Conservation (phyloP, 2,888 invertebrate genomes). For the Pomacea canaliculata region DNA sequence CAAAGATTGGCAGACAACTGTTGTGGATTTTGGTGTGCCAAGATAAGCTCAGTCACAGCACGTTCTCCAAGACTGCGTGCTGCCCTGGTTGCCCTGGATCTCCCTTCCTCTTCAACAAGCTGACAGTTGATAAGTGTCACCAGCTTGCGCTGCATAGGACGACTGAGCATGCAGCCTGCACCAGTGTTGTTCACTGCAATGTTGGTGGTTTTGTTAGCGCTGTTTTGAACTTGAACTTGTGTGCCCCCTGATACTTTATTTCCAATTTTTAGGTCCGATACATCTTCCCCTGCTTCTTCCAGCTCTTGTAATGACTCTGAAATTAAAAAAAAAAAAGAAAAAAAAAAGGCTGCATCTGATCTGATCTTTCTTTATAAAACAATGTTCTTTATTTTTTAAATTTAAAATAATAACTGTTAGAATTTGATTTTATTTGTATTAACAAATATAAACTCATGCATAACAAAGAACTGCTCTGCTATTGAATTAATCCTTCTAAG, state of each 20-base stretch:
- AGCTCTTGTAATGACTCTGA: slow-evolving; percentile 23
- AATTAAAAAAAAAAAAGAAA: background rate
- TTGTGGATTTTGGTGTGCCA: slow-evolving; percentile 96
- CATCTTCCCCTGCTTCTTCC: slow-evolving; percentile 17
- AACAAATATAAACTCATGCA: too few relatives aligned
- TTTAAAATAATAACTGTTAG: too few relatives aligned
- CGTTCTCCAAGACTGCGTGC: slow-evolving; percentile 94
- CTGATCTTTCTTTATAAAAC: too few relatives aligned
- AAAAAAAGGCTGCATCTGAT: background rate
- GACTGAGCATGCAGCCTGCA: slow-evolving; percentile 74
- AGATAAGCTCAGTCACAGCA: slow-evolving; percentile 91
- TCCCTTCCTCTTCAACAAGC: slow-evolving; percentile 85
- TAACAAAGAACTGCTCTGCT: too few relatives aligned
- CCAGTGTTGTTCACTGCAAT: background rate
- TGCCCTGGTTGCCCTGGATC: slow-evolving; percentile 74
- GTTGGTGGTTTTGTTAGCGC: background rate
- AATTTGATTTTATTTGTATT: too few relatives aligned
- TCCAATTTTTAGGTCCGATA: slow-evolving; percentile 5
- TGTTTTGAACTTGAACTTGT: background rate
- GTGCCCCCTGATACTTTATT: background rate
- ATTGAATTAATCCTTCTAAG: too few relatives aligned
- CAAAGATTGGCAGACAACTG: slow-evolving; percentile 93
- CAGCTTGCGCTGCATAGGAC: slow-evolving; percentile 96
- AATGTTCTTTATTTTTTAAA: too few relatives aligned
- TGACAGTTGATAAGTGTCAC: slow-evolving; percentile 94